A percentile compares a stretch with the other conserved stretches of the same genome.
These are phyloP conservation scores for Troides oblongomaculatus DNA, from an alignment of 2,888 invertebrate genomes.

Conservation along the genomic window DNA sequence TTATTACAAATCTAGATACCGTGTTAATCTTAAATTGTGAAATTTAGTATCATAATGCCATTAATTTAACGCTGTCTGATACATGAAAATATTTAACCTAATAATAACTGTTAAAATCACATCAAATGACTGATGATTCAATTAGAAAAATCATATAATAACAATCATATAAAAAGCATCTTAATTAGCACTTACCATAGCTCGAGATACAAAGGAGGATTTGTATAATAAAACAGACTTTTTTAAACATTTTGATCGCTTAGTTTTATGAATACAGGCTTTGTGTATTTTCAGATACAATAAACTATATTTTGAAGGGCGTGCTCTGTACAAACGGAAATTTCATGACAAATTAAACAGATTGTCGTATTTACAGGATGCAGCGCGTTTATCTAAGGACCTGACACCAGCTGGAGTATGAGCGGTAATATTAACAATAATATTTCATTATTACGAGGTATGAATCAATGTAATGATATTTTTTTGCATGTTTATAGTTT, in stretches of 20 bases:
- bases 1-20: background rate
- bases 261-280: too few relatives aligned
- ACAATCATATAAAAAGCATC: too few relatives aligned
- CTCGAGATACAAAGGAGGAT: background rate
- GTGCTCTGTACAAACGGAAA: background rate
- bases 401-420: background rate
- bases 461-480: too few relatives aligned
- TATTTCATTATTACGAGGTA: too few relatives aligned
- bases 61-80: background rate
- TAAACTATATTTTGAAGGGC: too few relatives aligned
- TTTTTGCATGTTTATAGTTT: too few relatives aligned
- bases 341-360: background rate
- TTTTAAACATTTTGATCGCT: conserved; percentile 1
- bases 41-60: background rate
- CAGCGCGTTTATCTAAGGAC: background rate
- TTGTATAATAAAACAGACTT: background rate
- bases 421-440: too few relatives aligned
- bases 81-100: too few relatives aligned
- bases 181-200: background rate
- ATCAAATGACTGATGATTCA: too few relatives aligned
- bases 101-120: too few relatives aligned
- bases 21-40: background rate
- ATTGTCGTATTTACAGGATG: conserved; percentile 1
- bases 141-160: too few relatives aligned
- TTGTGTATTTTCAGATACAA: too few relatives aligned